These are phyloP conservation scores for Oscheius sp. DNA, from an alignment of 2,888 invertebrate species.

Conservation along the genomic window DNA sequence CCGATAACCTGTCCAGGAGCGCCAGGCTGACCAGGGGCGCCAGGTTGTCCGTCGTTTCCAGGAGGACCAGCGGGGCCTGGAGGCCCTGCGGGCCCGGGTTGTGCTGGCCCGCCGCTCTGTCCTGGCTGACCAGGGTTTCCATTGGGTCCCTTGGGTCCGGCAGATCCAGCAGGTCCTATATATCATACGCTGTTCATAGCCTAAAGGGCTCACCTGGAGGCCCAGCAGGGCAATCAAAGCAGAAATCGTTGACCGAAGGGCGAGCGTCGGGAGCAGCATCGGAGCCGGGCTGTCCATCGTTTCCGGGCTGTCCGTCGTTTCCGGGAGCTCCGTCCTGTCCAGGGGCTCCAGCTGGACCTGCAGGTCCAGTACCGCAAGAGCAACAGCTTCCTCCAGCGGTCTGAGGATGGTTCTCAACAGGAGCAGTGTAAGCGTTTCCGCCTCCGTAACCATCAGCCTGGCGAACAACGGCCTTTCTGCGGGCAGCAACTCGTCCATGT, in stretches of 20 bases:
- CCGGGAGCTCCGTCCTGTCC: constrained; percentile 53
- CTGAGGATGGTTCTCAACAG: not conserved
- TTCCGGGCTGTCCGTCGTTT: constrained; percentile 57
- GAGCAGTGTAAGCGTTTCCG: not conserved
- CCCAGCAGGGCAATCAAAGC: constrained; percentile 61
- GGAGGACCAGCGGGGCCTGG: constrained; percentile 56
- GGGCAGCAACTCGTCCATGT: constrained; percentile 15
- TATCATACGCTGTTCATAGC: constrained; percentile 44
- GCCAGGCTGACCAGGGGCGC: constrained; percentile 59
- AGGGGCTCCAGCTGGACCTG: constrained; percentile 51
- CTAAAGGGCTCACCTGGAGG: constrained; percentile 62
- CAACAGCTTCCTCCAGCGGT: constrained; percentile 44
- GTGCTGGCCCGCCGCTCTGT: too few relatives aligned
- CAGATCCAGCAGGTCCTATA: constrained; percentile 55
- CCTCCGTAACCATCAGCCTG: constrained; percentile 29
- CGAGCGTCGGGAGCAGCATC: constrained; percentile 58
- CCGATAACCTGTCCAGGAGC: constrained; percentile 54
- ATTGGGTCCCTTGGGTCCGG: constrained; percentile 57
- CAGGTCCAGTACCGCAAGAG: constrained; percentile 57
- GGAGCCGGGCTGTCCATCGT: constrained; percentile 57
- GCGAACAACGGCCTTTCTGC: constrained; percentile 35
- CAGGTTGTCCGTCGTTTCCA: constrained; percentile 59
- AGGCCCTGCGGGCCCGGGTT: constrained; percentile 44
- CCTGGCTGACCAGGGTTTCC: constrained; percentile 56
- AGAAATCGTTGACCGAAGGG: constrained; percentile 57